These are phyloP conservation scores for Dasyprocta punctata DNA, from an alignment of 2,113 vertebrate species.

Conservation along the genomic window DNA sequence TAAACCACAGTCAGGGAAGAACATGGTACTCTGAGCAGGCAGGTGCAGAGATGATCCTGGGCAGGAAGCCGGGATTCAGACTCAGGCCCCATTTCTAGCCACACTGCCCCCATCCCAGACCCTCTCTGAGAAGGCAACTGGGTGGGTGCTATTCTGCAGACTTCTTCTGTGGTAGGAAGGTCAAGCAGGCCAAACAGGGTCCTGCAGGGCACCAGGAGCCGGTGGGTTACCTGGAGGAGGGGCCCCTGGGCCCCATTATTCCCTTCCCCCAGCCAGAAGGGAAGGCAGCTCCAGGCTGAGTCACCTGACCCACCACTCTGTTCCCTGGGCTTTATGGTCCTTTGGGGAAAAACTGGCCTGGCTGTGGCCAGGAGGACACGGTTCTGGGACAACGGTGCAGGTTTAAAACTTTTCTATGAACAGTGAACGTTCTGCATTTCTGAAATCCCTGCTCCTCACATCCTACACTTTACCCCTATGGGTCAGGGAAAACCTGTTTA, in stretches of 20 bases:
- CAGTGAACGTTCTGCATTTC: background rate
- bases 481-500: too few relatives aligned
- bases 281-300: background rate
- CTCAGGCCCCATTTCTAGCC: background rate
- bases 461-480: fast-evolving
- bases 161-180: background rate
- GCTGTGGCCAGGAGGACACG: background rate
- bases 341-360: background rate
- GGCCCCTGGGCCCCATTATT: fast-evolving
- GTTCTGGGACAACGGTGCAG: background rate
- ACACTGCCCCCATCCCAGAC: background rate
- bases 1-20: background rate
- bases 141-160: background rate
- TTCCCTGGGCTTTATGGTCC: background rate
- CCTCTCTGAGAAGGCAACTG: background rate
- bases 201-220: background rate
- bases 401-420: background rate
- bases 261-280: too few relatives aligned
- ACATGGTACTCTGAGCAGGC: background rate
- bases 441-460: background rate
- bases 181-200: background rate
- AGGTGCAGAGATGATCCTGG: background rate
- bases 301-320: too few relatives aligned
- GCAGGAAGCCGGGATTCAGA: background rate
- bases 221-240: background rate